A percentile compares a stretch with the other conserved stretches of the same genome.
Evolutionary conservation across 2,113 vertebrate genomes (phyloP).

Genomic region (Dinomys branickii): DNA sequence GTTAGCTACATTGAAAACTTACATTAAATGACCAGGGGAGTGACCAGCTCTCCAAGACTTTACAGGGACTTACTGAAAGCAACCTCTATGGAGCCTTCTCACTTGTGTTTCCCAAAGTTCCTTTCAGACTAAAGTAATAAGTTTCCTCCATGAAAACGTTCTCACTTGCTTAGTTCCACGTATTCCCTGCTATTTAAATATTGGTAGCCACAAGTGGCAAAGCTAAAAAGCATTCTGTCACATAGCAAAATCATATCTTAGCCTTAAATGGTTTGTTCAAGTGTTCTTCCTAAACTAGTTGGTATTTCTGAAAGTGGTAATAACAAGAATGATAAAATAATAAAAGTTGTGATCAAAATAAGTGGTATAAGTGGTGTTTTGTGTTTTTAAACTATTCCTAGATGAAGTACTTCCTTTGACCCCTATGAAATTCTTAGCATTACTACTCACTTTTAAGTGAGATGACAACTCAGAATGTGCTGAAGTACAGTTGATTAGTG

Average conservation of each 20-base stretch:
- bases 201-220: not conserved
- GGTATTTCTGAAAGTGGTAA: not conserved
- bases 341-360: not conserved
- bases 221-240: not conserved
- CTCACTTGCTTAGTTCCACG: not conserved
- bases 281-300: constrained; percentile 3
- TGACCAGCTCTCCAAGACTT: not conserved
- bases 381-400: not conserved
- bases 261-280: not conserved
- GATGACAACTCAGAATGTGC: not conserved
- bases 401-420: not conserved
- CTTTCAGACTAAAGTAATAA: not conserved
- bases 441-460: not conserved
- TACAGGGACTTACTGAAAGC: not conserved
- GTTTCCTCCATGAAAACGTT: not conserved
- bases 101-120: not conserved
- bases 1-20: too few species aligned
- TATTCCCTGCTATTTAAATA: not conserved
- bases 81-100: not conserved
- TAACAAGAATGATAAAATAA: not conserved
- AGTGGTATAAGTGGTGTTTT: not conserved
- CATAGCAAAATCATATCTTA: not conserved
- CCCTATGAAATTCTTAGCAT: not conserved
- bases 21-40: not conserved
- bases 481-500: not conserved